Evolutionary conservation across 2,888 invertebrate genomes (phyloP).

Genomic region (Glomeris marginata): DNA sequence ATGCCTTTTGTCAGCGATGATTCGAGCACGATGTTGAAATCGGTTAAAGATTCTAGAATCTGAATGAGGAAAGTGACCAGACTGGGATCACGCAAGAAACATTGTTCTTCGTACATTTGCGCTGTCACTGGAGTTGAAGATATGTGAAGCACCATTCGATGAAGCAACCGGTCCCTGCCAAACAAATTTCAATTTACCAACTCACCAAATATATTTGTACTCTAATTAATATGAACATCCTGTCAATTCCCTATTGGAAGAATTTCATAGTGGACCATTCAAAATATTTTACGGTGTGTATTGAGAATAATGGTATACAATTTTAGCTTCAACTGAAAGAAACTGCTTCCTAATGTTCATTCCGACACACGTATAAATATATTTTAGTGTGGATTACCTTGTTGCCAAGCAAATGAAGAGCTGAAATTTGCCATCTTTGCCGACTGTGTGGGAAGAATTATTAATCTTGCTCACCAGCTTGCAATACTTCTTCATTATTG

Average conservation of each 20-base stretch:
- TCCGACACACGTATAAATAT: slow-evolving; percentile 2
- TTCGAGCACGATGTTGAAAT: slow-evolving; percentile 48
- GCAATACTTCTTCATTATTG: slow-evolving; percentile 75
- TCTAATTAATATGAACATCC: too few species aligned
- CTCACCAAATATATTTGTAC: too few species aligned
- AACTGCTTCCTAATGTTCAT: too few species aligned
- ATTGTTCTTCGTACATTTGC: slow-evolving; percentile 93
- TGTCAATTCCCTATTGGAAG: too few species aligned
- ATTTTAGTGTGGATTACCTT: slow-evolving; percentile 42
- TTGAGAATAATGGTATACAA: too few species aligned
- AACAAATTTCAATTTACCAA: too few species aligned
- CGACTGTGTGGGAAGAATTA: slow-evolving; percentile 65
- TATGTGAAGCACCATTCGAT: slow-evolving; percentile 82
- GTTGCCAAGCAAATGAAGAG: slow-evolving; percentile 86
- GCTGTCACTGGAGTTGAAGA: slow-evolving; percentile 69
- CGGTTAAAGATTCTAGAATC: slow-evolving; percentile 76
- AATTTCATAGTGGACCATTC: too few species aligned
- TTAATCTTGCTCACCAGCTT: slow-evolving; percentile 79
- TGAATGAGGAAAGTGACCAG: slow-evolving; percentile 76
- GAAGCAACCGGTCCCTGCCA: slow-evolving; percentile 70
- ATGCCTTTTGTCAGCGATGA: slow-evolving; percentile 31
- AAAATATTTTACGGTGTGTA: too few species aligned
- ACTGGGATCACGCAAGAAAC: slow-evolving; percentile 76
- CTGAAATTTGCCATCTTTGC: slow-evolving; percentile 97
- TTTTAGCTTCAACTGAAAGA: too few species aligned